These are phyloP conservation scores for Merodon equestris DNA, from an alignment of 2,888 invertebrate species.

Conservation along the genomic window DNA sequence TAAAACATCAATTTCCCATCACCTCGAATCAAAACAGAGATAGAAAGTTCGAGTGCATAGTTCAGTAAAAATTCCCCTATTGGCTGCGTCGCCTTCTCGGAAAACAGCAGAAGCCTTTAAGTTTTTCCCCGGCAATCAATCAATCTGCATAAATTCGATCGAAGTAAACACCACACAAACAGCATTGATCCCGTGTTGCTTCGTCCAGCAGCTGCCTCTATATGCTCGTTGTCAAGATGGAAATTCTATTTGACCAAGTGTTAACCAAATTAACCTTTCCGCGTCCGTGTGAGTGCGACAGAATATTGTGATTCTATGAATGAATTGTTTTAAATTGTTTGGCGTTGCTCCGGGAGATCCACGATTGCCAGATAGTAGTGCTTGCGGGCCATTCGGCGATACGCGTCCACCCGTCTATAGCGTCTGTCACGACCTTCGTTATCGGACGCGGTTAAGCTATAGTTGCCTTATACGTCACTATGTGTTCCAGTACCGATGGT, in stretches of 20 bases:
- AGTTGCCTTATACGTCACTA: constrained; percentile 31
- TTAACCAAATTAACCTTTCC: constrained; percentile 68
- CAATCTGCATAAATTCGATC: constrained; percentile 42
- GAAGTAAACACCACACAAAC: constrained; percentile 23
- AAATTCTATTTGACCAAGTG: constrained; percentile 49
- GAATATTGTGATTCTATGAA: constrained; percentile 38
- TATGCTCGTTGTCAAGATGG: constrained; percentile 2
- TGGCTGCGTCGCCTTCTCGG: no score
- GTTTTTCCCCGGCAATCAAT: constrained; percentile 15
- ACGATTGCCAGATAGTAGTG: not conserved
- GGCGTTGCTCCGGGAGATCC: no score
- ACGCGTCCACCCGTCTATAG: not conserved
- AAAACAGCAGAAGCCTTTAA: not conserved
- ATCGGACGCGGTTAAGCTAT: constrained; percentile 12
- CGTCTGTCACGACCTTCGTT: constrained; percentile 20
- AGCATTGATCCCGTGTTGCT: constrained; percentile 4
- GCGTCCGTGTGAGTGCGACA: no score
- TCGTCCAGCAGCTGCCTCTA: no score
- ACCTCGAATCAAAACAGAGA: no score
- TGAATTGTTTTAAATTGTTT: constrained; percentile 53
- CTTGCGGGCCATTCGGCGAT: not conserved
- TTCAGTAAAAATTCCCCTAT: not conserved
- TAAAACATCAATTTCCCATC: no score
- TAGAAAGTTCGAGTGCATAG: not conserved
- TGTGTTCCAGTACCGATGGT: not conserved